Evolutionary conservation across 2,797 vertebrate genomes (phyloP).

Genomic region (Sparus aurata): DNA sequence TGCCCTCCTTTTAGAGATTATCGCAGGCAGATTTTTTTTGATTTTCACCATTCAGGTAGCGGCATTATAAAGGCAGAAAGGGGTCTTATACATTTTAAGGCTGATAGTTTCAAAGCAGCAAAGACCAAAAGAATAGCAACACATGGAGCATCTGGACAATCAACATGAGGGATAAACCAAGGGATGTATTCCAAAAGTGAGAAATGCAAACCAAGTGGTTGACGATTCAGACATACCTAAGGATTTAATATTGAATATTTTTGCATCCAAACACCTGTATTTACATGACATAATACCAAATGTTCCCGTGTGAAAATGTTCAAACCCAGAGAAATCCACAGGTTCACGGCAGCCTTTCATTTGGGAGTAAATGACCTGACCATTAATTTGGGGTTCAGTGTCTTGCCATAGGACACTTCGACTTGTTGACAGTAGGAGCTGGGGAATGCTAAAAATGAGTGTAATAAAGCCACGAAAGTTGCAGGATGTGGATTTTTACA

Average conservation of each 20-base stretch:
- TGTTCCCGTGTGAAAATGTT: too few species aligned
- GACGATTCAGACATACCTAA: too few species aligned
- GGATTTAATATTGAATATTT: too few species aligned
- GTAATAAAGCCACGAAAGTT: not conserved
- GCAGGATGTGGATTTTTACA: not conserved
- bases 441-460: not conserved
- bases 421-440: not conserved
- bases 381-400: not conserved
- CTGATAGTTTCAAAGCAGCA: not conserved
- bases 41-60: not conserved
- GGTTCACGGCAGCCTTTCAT: too few species aligned
- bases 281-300: too few species aligned
- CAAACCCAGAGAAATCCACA: too few species aligned
- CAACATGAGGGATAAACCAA: not conserved
- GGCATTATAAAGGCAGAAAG: not conserved
- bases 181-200: not conserved
- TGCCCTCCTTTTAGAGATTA: not conserved
- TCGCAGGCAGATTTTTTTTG: not conserved
- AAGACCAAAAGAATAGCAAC: not conserved
- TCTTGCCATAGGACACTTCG: constrained; percentile 1
- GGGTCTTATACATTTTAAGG: not conserved
- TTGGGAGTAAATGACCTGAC: not conserved
- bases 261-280: too few species aligned
- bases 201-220: too few species aligned
- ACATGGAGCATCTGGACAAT: not conserved